Base-by-base conservation (phyloP, 2,888 invertebrate genomes). In the Metallyticus violacea region DNA sequence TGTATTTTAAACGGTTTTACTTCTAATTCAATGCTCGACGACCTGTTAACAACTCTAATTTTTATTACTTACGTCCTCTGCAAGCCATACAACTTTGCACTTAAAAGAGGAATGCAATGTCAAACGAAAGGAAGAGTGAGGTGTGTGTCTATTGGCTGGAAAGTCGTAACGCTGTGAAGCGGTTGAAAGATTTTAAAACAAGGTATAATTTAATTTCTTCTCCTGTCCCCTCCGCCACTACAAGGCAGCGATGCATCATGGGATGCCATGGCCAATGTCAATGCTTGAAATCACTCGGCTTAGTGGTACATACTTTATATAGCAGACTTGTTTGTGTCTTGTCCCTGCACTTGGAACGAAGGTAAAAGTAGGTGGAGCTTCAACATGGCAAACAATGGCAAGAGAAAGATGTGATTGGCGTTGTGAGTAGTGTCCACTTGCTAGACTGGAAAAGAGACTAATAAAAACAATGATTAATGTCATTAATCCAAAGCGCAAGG, bases 221-320 rank as follows among this genome's bases (percentile, higher is more conserved):
- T 62, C 15, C 15, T 62, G 40, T 62, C 81, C 40, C 81, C 27
- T 40, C 76, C 76, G 7, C 26, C n/a, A 77, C 76, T 5, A 83
- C 28, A 7, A 77, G 29, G 1, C 4, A 83, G 77, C 85, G 77
- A 87, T 85, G 85, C 76, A 87, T 87, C 85, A 86, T 86, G 80
- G 76, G 62, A 77, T 62, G 62, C 81, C 77, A 81, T 77, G 80
- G 86, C 79, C 86, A 87, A 85, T 87, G 85, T 87, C 85, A 87
- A 85, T 85, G 86, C 26, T 86, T 83, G 26, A 9, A 30, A 30
- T 62, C 30, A 40, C 81, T n/a, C 27, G 29, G n/a, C n/a, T n/a
- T n/a, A n/a, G n/a, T n/a, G n/a, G n/a, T n/a, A n/a, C n/a, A n/a
- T 77, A 77, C 83, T 83, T 77, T 83, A 77, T 83, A 77, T 77